Conservation (phyloP, 2,797 vertebrate species). For the Mionectes olivaceus region DNA sequence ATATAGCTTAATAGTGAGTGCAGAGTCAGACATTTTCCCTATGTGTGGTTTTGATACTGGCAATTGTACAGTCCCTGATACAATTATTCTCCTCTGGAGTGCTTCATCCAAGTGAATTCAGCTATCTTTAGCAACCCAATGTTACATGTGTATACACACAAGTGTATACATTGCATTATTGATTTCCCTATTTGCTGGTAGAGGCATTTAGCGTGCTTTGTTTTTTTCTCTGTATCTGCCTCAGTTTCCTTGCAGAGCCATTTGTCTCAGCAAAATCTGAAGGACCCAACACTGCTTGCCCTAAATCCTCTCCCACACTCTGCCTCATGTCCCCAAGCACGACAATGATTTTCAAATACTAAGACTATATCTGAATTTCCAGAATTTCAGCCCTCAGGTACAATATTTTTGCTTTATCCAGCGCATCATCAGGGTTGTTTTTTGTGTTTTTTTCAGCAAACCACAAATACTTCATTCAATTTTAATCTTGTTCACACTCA, state of each 20-base stretch:
- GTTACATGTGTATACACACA: background rate
- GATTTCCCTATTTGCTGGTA: background rate
- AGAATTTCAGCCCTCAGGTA: slow-evolving; percentile 64
- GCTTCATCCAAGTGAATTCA: background rate
- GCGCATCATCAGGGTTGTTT: slow-evolving; percentile 7
- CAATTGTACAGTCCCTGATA: background rate
- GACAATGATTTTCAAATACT: background rate
- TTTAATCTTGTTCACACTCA: slow-evolving; percentile 6
- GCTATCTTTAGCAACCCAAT: background rate
- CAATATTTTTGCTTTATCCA: slow-evolving; percentile 60
- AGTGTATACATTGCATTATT: background rate
- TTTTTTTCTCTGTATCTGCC: background rate
- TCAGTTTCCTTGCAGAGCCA: background rate
- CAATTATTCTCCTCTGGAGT: background rate
- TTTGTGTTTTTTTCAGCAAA: background rate
- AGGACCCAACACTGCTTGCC: background rate
- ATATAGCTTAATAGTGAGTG: background rate
- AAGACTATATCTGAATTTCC: background rate
- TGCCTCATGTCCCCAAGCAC: background rate
- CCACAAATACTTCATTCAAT: slow-evolving; percentile 19
- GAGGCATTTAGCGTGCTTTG: background rate
- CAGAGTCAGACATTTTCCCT: slow-evolving; percentile 16
- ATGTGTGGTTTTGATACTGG: background rate
- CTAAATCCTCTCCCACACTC: background rate
- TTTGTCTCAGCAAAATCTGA: background rate